Percentiles rank a stretch among this genome's conserved stretches.
Evolutionary conservation across 2,888 invertebrate genomes (phyloP).

Genomic region (Ochropleura leucogaster): DNA sequence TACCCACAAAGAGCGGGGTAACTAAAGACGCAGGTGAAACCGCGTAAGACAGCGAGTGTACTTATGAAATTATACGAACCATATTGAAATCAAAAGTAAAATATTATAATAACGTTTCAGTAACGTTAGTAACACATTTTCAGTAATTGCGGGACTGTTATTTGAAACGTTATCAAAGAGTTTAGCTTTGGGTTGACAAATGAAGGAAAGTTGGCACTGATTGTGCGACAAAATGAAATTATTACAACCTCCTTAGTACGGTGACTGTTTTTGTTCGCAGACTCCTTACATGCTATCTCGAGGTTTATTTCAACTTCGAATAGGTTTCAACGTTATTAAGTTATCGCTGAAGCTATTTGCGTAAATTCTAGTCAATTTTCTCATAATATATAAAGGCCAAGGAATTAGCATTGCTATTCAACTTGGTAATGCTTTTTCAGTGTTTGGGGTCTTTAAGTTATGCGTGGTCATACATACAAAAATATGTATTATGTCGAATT

Average conservation of each 20-base stretch:
- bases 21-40: too few relatives aligned
- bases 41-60: too few relatives aligned
- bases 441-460: too few relatives aligned
- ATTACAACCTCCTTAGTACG: slow-evolving; percentile 4
- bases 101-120: background rate
- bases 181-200: background rate
- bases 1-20: too few relatives aligned
- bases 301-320: slow-evolving; percentile 36
- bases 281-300: slow-evolving; percentile 18
- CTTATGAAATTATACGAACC: background rate
- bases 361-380: slow-evolving; percentile 12
- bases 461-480: too few relatives aligned
- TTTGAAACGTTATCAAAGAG: background rate
- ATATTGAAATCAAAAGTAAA: background rate
- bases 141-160: background rate
- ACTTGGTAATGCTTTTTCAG: too few relatives aligned
- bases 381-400: background rate
- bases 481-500: too few relatives aligned
- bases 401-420: too few relatives aligned
- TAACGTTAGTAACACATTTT: background rate
- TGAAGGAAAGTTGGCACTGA: slow-evolving; percentile 11
- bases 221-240: slow-evolving; percentile 12
- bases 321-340: slow-evolving; percentile 37
- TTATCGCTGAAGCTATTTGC: slow-evolving; percentile 35
- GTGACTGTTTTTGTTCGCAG: slow-evolving; percentile 19